A percentile compares a stretch with the other conserved stretches of the same genome.
Conservation (phyloP, 2,888 invertebrate species). For the Tetragonisca angustula region DNA sequence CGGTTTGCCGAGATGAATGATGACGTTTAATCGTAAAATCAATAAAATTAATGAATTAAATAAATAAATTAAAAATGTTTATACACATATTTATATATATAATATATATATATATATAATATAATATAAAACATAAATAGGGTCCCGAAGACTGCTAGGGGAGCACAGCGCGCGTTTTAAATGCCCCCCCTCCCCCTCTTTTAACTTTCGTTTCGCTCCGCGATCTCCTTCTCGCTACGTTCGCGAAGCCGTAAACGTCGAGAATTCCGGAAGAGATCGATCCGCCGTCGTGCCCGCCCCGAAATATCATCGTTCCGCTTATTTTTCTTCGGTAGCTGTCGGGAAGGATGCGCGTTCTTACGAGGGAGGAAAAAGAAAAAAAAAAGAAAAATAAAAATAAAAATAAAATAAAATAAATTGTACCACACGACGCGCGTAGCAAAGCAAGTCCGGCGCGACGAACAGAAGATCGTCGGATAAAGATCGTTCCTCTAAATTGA, state of each 20-base stretch:
- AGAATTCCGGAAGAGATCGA: conserved; percentile 67
- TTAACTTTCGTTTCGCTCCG: not conserved
- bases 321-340: conserved; percentile 1
- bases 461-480: not conserved
- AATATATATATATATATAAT: conserved; percentile 74
- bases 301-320: conserved; percentile 26
- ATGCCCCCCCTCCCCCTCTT: conserved; percentile 60
- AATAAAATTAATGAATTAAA: conserved; percentile 84
- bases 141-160: conserved; percentile 80
- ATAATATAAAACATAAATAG: conserved; percentile 83
- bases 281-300: conserved; percentile 21
- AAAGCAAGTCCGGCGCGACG: not conserved
- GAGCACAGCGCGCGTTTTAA: conserved; percentile 78
- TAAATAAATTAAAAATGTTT: conserved; percentile 84
- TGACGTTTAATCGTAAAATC: conserved; percentile 83
- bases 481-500: too few species aligned
- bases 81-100: conserved; percentile 80
- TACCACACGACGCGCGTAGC: not conserved
- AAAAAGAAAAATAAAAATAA: not conserved
- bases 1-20: conserved; percentile 77
- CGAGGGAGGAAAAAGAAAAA: not conserved
- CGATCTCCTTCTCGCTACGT: conserved; percentile 29
- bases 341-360: conserved; percentile 1
- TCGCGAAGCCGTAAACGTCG: conserved; percentile 60
- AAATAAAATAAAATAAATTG: not conserved